A percentile compares a stretch with the other conserved stretches of the same genome.
These are phyloP conservation scores for Cassiopea andromeda DNA, from an alignment of 30 jellyfish, hydroid and myxozoan species.

Conservation along the genomic window DNA sequence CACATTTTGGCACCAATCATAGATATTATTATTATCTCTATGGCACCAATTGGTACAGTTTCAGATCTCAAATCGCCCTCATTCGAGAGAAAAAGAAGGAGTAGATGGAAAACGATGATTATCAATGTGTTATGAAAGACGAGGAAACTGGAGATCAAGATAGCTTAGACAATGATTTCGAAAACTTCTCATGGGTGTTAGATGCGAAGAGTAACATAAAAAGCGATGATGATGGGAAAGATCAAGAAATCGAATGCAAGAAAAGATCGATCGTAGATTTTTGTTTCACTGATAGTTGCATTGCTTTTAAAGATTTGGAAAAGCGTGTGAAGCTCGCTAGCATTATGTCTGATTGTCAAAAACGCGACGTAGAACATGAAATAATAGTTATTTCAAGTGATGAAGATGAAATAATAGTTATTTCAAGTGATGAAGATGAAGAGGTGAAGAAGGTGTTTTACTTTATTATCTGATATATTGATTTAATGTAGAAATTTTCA, in stretches of 20 bases:
- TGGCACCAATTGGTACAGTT: no score
- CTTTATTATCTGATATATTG: no score
- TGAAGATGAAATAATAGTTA: neutral
- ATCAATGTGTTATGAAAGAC: neutral
- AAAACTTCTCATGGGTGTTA: neutral
- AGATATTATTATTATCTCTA: no score
- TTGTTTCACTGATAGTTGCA: neutral
- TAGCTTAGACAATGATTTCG: neutral
- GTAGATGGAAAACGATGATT: neutral
- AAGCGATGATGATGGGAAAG: neutral
- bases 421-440: neutral
- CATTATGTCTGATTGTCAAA: neutral
- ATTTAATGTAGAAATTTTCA: no score
- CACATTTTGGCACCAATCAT: no score
- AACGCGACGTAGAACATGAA: neutral
- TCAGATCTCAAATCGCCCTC: no score
- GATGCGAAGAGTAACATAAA: neutral
- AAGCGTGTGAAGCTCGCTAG: neutral
- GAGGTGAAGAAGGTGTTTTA: neutral
- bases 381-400: slow-evolving; percentile 30
- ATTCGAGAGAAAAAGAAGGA: no score
- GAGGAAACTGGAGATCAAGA: neutral
- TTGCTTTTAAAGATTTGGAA: neutral
- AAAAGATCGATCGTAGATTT: neutral
- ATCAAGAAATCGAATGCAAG: neutral